A percentile compares a stretch with the other conserved stretches of the same genome.
These are phyloP conservation scores for Macrocentrus cingulum DNA, from an alignment of 1,140 invertebrate species.

Conservation along the genomic window DNA sequence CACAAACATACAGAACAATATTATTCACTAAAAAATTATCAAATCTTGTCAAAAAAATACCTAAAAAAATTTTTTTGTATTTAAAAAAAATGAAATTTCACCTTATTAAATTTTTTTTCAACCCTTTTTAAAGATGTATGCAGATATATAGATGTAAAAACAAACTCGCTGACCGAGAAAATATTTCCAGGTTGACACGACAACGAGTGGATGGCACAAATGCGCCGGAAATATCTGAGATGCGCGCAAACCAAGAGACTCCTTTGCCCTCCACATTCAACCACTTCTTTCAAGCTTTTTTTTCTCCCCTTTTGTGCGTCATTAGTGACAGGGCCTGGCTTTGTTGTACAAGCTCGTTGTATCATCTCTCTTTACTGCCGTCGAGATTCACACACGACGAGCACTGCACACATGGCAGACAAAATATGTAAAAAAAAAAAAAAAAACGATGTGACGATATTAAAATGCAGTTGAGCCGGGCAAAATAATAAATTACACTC, in stretches of 20 bases:
- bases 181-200: slow-evolving; percentile 17
- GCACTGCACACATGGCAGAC: no score
- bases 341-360: not conserved
- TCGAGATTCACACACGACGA: not conserved
- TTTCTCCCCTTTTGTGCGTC: not conserved
- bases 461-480: no score
- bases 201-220: slow-evolving; percentile 12
- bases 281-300: not conserved
- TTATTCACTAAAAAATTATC: no score
- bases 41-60: no score
- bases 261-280: not conserved
- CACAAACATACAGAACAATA: no score
- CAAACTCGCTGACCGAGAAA: slow-evolving; percentile 22
- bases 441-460: no score
- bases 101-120: no score
- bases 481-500: no score
- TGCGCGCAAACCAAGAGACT: slow-evolving; percentile 3
- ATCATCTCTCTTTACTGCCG: not conserved
- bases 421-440: not conserved
- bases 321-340: not conserved
- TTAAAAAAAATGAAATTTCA: no score
- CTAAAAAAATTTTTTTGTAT: no score
- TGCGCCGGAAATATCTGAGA: slow-evolving; percentile 16
- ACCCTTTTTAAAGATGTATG: no score
- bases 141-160: no score